Percentiles rank a stretch among this genome's conserved stretches.
Evolutionary conservation across 92 coral and sea anemone species (phyloP).

Genomic region (Galaxea fascicularis): DNA sequence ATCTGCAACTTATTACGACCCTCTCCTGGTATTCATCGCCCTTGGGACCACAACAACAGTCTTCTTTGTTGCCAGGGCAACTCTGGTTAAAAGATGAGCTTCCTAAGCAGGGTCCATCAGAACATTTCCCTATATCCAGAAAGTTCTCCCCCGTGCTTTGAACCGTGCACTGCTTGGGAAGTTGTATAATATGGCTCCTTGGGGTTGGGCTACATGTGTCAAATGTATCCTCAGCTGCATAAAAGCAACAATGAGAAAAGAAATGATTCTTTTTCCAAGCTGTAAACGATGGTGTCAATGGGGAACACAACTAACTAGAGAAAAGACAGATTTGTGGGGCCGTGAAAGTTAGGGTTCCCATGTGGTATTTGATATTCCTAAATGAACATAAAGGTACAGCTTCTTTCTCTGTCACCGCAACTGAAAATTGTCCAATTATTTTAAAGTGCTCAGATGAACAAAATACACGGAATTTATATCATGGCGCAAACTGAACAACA

Average conservation of each 20-base stretch:
- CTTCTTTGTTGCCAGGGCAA: neutral
- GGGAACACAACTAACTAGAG: no score
- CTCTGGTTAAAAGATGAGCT: neutral
- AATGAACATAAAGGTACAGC: no score
- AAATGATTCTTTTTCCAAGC: no score
- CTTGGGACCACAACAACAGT: constrained; percentile 35
- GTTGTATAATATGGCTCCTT: constrained; percentile 1
- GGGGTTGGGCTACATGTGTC: constrained; percentile 33
- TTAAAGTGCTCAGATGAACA: no score
- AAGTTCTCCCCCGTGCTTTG: neutral
- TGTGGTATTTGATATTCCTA: no score
- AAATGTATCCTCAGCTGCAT: neutral
- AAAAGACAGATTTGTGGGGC: no score
- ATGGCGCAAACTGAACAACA: no score
- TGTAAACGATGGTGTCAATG: no score
- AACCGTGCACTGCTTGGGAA: neutral
- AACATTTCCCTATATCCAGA: constrained; percentile 23
- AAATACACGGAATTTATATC: no score
- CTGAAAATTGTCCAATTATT: no score
- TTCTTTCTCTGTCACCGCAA: no score
- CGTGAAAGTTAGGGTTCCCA: no score
- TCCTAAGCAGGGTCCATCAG: constrained; percentile 13
- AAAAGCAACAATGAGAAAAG: neutral
- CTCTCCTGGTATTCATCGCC: constrained; percentile 3
- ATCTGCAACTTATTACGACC: neutral